phyloP scores from a whole-genome alignment of 2,113 vertebrate species.

The Anser brachyrhynchus region DNA sequence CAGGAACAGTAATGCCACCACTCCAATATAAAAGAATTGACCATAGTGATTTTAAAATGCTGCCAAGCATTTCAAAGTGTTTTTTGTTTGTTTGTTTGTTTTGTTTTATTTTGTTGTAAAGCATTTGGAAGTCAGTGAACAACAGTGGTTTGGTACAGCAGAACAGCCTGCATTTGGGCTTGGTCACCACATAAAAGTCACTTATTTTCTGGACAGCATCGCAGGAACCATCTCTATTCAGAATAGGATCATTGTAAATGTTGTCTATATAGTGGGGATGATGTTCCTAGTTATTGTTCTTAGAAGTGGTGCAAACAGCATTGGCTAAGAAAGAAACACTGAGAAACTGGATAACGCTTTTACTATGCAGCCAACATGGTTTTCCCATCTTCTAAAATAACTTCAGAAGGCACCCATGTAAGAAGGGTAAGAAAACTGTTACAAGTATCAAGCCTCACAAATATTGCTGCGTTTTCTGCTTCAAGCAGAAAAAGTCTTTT shows the following conservation, averaged over 20 bases:
- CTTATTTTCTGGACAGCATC: background rate
- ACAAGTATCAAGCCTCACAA: background rate
- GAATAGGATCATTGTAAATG: background rate
- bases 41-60: background rate
- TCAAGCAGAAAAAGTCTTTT: background rate
- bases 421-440: background rate
- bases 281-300: background rate
- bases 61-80: constrained; percentile 4
- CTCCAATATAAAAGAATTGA: background rate
- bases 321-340: background rate
- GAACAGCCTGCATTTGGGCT: background rate
- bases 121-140: background rate
- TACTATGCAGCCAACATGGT: background rate
- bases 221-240: background rate
- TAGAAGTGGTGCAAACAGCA: background rate
- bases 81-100: background rate
- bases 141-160: background rate
- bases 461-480: background rate
- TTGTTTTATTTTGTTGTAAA: background rate
- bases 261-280: background rate
- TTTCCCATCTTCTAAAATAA: constrained; percentile 9
- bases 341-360: background rate
- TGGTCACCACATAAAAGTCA: background rate
- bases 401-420: background rate
- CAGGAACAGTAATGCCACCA: too few species aligned